phyloP scores from a whole-genome alignment of 1,140 invertebrate species.

The Doryteuthis pealeii region DNA sequence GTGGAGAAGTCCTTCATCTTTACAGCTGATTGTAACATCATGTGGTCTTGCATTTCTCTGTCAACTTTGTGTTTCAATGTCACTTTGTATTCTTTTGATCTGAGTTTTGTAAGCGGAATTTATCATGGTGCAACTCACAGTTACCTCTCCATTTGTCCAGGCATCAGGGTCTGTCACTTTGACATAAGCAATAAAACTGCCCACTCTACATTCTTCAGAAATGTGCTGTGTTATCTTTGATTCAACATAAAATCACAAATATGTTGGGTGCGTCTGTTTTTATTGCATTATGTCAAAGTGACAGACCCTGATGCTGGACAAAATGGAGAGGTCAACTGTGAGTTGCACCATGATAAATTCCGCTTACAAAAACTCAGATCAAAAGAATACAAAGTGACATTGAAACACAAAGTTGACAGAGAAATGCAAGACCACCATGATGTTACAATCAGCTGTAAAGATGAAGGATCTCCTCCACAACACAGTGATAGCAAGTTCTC shows the following conservation, averaged over 20 bases:
- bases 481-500: too few relatives aligned
- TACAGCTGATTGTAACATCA: conserved; percentile 33
- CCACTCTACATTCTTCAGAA: too few relatives aligned
- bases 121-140: conserved; percentile 34
- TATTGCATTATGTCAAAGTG: conserved; percentile 49
- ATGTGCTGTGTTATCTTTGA: too few relatives aligned
- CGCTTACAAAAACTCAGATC: conserved; percentile 59
- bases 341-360: conserved; percentile 34
- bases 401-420: conserved; percentile 33
- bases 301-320: conserved; percentile 46
- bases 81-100: conserved; percentile 31
- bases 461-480: conserved; percentile 37
- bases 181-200: too few relatives aligned
- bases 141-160: conserved; percentile 40
- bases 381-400: conserved; percentile 27
- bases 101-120: too few relatives aligned
- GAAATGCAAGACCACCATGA: conserved; percentile 23
- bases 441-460: conserved; percentile 37
- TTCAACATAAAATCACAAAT: too few relatives aligned
- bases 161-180: conserved; percentile 47
- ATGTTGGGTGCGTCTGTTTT: conserved; percentile 39
- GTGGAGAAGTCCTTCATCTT: conserved; percentile 41
- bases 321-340: conserved; percentile 47
- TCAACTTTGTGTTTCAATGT: conserved; percentile 31
- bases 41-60: conserved; percentile 28